Percentiles rank a stretch among this genome's conserved stretches.
phyloP scores from a whole-genome alignment of 2,888 invertebrate species.

The Eristalis arbustorum region DNA sequence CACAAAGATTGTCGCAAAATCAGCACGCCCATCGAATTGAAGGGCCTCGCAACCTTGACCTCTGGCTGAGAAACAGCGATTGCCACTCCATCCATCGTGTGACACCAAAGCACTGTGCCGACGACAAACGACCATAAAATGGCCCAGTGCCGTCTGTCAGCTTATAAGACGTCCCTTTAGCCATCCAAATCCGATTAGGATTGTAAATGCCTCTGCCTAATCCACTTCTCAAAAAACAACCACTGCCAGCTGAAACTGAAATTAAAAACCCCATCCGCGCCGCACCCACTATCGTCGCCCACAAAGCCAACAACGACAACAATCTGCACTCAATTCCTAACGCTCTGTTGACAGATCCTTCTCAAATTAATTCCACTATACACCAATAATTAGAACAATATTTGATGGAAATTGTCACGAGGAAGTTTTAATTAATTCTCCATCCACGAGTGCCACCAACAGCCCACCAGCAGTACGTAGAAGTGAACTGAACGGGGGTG shows the following conservation, averaged over 20 bases:
- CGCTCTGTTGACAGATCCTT: slow-evolving; percentile 50
- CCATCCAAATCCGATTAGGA: not conserved
- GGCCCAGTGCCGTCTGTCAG: not conserved
- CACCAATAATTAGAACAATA: slow-evolving; percentile 40
- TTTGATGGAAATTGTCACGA: slow-evolving; percentile 54
- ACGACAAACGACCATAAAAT: not conserved
- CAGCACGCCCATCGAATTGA: not conserved
- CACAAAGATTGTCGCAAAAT: not conserved
- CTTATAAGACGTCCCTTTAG: not conserved
- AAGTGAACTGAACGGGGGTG: too few species aligned
- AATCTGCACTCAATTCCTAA: slow-evolving; percentile 16
- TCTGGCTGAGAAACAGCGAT: not conserved
- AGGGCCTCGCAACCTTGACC: not conserved
- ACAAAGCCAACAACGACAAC: slow-evolving; percentile 6
- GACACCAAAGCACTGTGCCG: not conserved
- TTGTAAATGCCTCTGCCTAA: not conserved
- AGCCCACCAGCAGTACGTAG: too few species aligned
- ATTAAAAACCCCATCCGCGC: slow-evolving; percentile 9
- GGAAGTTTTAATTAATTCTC: slow-evolving; percentile 63
- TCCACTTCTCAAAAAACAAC: not conserved
- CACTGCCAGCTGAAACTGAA: not conserved
- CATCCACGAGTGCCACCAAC: not conserved
- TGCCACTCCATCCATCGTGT: not conserved
- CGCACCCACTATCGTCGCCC: not conserved
- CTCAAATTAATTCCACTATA: slow-evolving; percentile 51